phyloP scores from a whole-genome alignment of 2,888 invertebrate genomes.

The Labia minor region DNA sequence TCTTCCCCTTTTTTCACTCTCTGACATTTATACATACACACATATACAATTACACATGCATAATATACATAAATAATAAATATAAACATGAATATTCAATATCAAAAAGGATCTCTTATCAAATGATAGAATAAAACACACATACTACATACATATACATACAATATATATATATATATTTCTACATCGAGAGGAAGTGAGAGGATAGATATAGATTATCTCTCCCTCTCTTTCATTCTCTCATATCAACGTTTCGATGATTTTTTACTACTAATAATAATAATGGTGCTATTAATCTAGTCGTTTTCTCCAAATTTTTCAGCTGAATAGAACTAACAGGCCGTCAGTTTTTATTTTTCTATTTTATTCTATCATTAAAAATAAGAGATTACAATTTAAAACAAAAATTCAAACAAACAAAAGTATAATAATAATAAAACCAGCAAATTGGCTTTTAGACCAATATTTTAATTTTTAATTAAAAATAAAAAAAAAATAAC shows the following conservation, averaged over 20 bases:
- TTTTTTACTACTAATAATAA: too few species aligned
- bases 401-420: too few species aligned
- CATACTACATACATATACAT: too few species aligned
- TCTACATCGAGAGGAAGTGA: too few species aligned
- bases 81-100: background rate
- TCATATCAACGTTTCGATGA: background rate
- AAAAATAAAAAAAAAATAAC: background rate
- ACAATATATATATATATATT: too few species aligned
- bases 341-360: background rate
- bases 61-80: too few species aligned
- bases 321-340: background rate
- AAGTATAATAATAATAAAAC: background rate
- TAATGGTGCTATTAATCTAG: slow-evolving; percentile 13
- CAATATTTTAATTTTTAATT: background rate
- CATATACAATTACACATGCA: too few species aligned
- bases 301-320: background rate
- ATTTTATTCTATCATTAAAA: too few species aligned
- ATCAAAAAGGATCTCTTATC: slow-evolving; percentile 2
- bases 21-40: background rate
- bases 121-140: background rate
- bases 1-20: background rate
- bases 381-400: background rate
- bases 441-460: background rate
- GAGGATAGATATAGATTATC: too few species aligned
- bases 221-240: background rate